These are phyloP conservation scores for Caenorhabditis angaria DNA, from an alignment of 2,888 invertebrate genomes.

Conservation along the genomic window DNA sequence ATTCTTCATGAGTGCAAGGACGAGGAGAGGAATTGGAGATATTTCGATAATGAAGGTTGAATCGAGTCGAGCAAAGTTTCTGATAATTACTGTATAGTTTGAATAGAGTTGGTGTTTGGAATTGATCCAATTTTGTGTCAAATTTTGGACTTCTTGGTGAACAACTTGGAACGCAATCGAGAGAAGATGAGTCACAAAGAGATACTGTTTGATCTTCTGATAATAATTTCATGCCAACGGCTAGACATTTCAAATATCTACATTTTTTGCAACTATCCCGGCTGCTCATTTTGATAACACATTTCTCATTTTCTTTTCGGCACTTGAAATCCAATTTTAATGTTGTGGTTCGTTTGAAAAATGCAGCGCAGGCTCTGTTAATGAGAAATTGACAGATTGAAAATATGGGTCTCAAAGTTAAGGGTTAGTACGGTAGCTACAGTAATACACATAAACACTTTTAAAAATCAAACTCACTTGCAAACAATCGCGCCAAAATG, in stretches of 20 bases:
- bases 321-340: conserved; percentile 21
- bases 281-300: conserved; percentile 30
- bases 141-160: not conserved
- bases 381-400: too few species aligned
- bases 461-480: conserved; percentile 21
- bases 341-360: conserved; percentile 28
- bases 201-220: too few species aligned
- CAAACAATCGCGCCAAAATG: conserved; percentile 34
- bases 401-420: too few species aligned
- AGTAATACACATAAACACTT: not conserved
- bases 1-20: not conserved
- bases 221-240: conserved; percentile 24
- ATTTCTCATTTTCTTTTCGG: conserved; percentile 22
- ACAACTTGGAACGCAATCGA: not conserved
- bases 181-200: too few species aligned
- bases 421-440: not conserved
- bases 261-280: conserved; percentile 34
- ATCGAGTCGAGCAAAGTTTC: not conserved
- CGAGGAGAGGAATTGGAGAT: not conserved
- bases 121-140: not conserved
- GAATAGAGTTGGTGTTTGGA: not conserved
- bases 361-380: conserved; percentile 35
- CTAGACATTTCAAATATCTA: conserved; percentile 30
- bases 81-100: not conserved
- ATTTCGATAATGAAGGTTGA: not conserved